Evolutionary conservation across 37 sponge, comb jelly and placozoan genomes (phyloP).

Genomic region (Tethya wilhelma): DNA sequence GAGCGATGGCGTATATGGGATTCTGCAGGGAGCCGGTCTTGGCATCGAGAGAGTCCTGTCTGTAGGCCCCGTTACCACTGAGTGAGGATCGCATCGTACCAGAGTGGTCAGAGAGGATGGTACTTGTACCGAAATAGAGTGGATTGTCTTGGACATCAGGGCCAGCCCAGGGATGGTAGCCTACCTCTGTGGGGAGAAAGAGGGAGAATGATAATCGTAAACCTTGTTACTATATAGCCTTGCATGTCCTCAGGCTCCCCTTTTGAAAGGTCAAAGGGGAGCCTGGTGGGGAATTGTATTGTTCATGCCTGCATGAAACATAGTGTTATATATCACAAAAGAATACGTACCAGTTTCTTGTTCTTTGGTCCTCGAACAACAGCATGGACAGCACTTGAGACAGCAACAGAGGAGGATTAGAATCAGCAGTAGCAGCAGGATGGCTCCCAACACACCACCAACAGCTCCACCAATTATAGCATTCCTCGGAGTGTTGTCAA

Average conservation of each 20-base stretch:
- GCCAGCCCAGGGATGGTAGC: too few relatives aligned
- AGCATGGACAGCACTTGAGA: not conserved
- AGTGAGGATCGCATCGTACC: not conserved
- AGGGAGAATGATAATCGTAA: not conserved
- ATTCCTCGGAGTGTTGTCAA: not conserved
- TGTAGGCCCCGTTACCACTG: too few relatives aligned
- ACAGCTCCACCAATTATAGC: conserved; percentile 13
- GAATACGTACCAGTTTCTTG: not conserved
- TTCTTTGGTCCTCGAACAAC: not conserved
- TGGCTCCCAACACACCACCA: conserved; percentile 18
- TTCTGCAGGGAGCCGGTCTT: not conserved
- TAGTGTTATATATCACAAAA: too few relatives aligned
- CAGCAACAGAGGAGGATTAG: conserved; percentile 10
- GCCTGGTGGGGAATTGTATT: too few relatives aligned
- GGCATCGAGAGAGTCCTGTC: too few relatives aligned
- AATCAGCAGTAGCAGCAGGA: conserved; percentile 20
- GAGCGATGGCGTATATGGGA: not conserved
- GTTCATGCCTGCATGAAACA: too few relatives aligned
- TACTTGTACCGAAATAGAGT: conserved; percentile 10
- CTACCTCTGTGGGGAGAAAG: not conserved
- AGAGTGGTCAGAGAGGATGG: not conserved
- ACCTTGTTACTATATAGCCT: too few relatives aligned
- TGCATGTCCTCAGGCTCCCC: too few relatives aligned
- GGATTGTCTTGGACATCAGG: conserved; percentile 7
- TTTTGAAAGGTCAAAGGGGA: too few relatives aligned